Base-by-base conservation (phyloP, 2,797 vertebrate genomes). In the Pygocentrus nattereri region DNA sequence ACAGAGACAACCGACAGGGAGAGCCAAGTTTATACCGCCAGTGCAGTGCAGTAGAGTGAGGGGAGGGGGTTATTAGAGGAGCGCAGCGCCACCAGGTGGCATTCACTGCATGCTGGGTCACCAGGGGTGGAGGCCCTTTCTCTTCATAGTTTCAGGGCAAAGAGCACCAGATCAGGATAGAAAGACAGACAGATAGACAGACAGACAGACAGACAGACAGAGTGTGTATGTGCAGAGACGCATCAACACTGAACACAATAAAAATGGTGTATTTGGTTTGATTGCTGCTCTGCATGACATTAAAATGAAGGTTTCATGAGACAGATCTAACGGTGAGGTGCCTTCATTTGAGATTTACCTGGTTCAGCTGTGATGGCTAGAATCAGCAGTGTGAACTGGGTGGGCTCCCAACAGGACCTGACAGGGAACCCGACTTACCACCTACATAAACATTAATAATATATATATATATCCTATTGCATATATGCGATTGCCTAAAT, bases 81-180 rank as follows among this genome's bases (percentile, higher is more conserved):
- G 25, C 19, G 5, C 27, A 71, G 21, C 49, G 54, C 74, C 68
- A 78, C 50, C 78, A 82, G 86, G 78, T 77, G 84, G 84, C 75
- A 79, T 64, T 69, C 52, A 68, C 12, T 59, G 59, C 74, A 54
- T 67, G 23, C 27, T 62, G 59, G 30, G 59, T 31, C 25, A 27
- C 10, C 0, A 10, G 27, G 30, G 1, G 61, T 31, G 30, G 27
- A 15, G 7, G 30, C 2, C 0, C 2, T 30, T 25, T 65, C 1
- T 2, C 2, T 30, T 4, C 2, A 15, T 30, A 30, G 59, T 7
- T 62, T 30, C 4, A 62, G 16, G 16, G 15, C 15, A 31, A 15
- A 59, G 12, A 13, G 15, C 2, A 16, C 6, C 11, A 8, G 2
- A 5, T 4, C n/a, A 58, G 56, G 15, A 50, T 2, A 50, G 49